These are phyloP conservation scores for Parnassius mnemosyne DNA, from an alignment of 2,888 invertebrate genomes.

Conservation along the genomic window DNA sequence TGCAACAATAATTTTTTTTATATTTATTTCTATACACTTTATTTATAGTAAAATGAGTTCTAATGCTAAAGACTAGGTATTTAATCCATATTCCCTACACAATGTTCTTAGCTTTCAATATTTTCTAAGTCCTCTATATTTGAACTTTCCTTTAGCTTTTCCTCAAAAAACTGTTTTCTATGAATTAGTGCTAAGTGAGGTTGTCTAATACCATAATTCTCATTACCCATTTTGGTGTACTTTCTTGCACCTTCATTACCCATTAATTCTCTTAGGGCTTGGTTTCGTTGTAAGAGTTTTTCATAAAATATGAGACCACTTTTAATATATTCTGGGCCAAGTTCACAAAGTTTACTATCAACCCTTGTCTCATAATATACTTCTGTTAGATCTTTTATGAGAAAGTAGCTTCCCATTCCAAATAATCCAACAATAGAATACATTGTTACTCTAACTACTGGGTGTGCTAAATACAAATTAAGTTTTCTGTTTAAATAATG, in stretches of 20 bases:
- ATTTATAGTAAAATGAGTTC: too few relatives aligned
- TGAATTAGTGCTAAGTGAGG: conserved; percentile 83
- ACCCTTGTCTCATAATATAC: conserved; percentile 81
- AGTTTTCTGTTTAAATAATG: conserved; percentile 74
- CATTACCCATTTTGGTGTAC: conserved; percentile 86
- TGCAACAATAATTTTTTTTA: too few relatives aligned
- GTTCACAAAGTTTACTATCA: conserved; percentile 82
- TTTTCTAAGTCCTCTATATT: conserved; percentile 22
- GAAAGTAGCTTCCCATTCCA: conserved; percentile 81
- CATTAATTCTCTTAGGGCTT: conserved; percentile 84
- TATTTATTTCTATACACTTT: too few relatives aligned
- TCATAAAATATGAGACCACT: conserved; percentile 89
- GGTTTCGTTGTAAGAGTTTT: conserved; percentile 86
- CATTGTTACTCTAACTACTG: conserved; percentile 56
- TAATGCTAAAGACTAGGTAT: too few relatives aligned
- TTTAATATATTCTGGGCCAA: conserved; percentile 83
- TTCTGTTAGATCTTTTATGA: conserved; percentile 83
- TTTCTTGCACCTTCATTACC: conserved; percentile 81
- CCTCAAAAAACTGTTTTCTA: conserved; percentile 84
- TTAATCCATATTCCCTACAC: too few relatives aligned
- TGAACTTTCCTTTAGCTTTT: conserved; percentile 57
- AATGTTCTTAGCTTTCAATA: not conserved
- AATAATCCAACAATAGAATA: conserved; percentile 82
- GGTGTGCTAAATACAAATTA: conserved; percentile 79
- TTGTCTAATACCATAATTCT: conserved; percentile 83